Conservation (phyloP, 2,797 vertebrate species). For the Schizopygopsis malacanthus region DNA sequence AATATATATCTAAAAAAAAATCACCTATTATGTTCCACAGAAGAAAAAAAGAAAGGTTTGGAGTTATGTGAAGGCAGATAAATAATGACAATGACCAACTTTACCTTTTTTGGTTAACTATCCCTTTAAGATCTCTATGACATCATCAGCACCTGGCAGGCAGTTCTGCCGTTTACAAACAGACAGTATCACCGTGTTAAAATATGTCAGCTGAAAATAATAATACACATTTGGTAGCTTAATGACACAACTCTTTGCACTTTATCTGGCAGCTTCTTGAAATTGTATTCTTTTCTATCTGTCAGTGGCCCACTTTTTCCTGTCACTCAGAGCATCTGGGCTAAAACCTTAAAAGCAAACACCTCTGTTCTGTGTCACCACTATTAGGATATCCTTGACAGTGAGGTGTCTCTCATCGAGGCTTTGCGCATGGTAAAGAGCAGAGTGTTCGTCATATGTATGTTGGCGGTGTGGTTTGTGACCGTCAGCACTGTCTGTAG, state of each 20-base stretch:
- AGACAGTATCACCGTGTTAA: not conserved
- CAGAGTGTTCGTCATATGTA: constrained; percentile 46
- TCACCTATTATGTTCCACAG: not conserved
- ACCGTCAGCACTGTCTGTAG: constrained; percentile 55
- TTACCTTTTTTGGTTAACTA: not conserved
- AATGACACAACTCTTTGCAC: not conserved
- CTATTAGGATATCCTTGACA: constrained; percentile 71
- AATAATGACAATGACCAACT: not conserved
- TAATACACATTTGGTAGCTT: not conserved
- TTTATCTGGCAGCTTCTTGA: not conserved
- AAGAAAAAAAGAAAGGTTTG: not conserved
- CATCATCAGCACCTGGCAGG: too few relatives aligned
- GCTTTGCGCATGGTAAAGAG: constrained; percentile 74
- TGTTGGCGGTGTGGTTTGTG: constrained; percentile 48
- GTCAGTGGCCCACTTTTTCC: constrained; percentile 8
- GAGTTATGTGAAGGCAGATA: not conserved
- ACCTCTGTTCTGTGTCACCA: constrained; percentile 62
- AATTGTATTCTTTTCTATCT: not conserved
- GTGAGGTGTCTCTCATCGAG: constrained; percentile 70
- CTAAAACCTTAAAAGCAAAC: constrained; percentile 41
- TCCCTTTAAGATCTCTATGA: not conserved
- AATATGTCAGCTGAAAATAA: not conserved
- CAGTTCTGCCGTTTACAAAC: not conserved
- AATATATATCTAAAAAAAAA: not conserved
- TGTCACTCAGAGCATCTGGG: not conserved